A percentile compares a stretch with the other conserved stretches of the same genome.
Conservation (phyloP, 2,888 invertebrate species). For the Cephonodes hylas region DNA sequence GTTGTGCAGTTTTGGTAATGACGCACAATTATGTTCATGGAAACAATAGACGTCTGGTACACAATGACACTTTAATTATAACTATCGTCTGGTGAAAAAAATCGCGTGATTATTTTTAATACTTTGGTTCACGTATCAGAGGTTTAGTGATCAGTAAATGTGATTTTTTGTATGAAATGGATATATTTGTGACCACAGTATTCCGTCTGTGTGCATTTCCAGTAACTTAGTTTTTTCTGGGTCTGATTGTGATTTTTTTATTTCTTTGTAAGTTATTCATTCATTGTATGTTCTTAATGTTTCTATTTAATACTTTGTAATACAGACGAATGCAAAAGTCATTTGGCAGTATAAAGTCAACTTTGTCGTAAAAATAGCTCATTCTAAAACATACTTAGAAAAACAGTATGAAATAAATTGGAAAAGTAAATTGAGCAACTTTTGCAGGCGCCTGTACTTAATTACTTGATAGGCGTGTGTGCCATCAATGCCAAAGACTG, state of each 20-base stretch:
- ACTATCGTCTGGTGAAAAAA: not conserved
- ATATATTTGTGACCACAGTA: not conserved
- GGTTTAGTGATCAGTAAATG: not conserved
- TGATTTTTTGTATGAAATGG: not conserved
- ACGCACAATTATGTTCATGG: not conserved
- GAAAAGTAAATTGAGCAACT: not conserved
- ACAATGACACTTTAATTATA: not conserved
- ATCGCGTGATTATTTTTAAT: not conserved
- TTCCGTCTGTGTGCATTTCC: conserved; percentile 1
- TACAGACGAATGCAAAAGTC: conserved; percentile 7
- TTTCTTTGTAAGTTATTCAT: not conserved
- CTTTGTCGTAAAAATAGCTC: too few relatives aligned
- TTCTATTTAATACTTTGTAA: not conserved
- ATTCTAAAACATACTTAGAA: too few relatives aligned
- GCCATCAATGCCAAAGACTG: conserved; percentile 50
- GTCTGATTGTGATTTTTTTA: not conserved
- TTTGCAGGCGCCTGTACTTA: conserved; percentile 11
- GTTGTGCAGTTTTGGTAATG: not conserved
- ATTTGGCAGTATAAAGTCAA: too few relatives aligned
- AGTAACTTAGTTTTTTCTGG: not conserved
- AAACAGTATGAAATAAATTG: not conserved
- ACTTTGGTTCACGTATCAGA: not conserved
- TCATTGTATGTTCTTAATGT: not conserved
- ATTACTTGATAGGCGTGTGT: conserved; percentile 21
- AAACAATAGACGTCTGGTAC: not conserved